phyloP scores from a whole-genome alignment of 2,113 vertebrate genomes.

The Percopsis transmontana region DNA sequence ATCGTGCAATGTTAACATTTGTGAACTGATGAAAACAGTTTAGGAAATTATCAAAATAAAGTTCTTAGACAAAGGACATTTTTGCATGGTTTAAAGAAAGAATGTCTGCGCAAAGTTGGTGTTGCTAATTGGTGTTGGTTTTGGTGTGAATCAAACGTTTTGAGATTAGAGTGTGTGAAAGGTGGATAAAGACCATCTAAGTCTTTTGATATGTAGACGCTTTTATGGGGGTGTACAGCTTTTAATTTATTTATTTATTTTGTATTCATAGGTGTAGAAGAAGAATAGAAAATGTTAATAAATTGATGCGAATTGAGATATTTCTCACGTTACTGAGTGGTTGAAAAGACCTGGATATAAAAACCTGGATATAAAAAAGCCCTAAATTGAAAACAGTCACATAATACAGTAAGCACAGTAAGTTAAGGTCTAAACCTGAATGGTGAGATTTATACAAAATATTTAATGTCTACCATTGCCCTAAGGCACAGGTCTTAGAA shows the following conservation, averaged over 20 bases:
- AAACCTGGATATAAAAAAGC: neutral
- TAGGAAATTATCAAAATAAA: neutral
- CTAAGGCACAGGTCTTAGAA: slow-evolving; percentile 44
- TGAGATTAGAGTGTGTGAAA: slow-evolving; percentile 3
- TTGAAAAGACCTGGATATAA: neutral
- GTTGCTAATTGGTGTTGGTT: slow-evolving; percentile 4
- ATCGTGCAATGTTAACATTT: slow-evolving; percentile 17
- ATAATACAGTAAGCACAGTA: neutral
- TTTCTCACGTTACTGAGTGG: neutral
- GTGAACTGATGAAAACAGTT: slow-evolving; percentile 10
- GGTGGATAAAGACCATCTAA: slow-evolving; percentile 11
- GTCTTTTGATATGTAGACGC: slow-evolving; percentile 9
- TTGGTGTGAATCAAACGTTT: slow-evolving; percentile 25
- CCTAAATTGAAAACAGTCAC: neutral
- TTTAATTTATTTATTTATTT: slow-evolving; percentile 2
- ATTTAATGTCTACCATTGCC: slow-evolving; percentile 48
- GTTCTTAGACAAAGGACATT: neutral
- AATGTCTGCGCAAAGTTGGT: neutral
- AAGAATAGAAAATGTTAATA: too few species aligned
- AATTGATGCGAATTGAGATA: neutral
- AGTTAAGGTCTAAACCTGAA: slow-evolving; percentile 59
- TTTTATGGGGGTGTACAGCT: slow-evolving; percentile 11
- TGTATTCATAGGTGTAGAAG: too few species aligned
- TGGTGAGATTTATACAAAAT: slow-evolving; percentile 59
- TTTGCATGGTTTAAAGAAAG: neutral